Conservation (phyloP, 2,113 vertebrate species). For the Oncorhynchus keta region DNA sequence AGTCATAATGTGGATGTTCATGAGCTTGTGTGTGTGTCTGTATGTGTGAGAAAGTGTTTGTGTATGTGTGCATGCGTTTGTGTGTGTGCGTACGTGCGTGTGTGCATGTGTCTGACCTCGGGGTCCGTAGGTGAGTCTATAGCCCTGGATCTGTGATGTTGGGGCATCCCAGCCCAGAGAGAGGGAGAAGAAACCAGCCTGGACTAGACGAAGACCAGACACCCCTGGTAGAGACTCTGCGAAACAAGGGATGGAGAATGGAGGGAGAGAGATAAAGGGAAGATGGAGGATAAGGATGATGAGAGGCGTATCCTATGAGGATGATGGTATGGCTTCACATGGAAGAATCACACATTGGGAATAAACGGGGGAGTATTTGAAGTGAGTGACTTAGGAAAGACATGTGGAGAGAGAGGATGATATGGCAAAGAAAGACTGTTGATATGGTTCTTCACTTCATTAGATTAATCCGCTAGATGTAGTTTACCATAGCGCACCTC, state of each 20-base stretch:
- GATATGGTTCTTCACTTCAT: too few relatives aligned
- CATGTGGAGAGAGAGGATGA: not conserved
- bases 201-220: conserved; percentile 72
- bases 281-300: not conserved
- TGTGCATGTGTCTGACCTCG: conserved; percentile 68
- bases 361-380: not conserved
- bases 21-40: not conserved
- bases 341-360: not conserved
- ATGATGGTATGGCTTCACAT: not conserved
- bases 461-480: too few relatives aligned
- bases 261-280: not conserved
- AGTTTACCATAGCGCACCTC: too few relatives aligned
- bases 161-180: conserved; percentile 77
- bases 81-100: not conserved
- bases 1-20: not conserved
- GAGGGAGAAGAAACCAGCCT: conserved; percentile 77
- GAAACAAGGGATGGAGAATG: not conserved
- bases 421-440: not conserved
- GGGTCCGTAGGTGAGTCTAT: conserved; percentile 77
- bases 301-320: not conserved
- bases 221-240: conserved; percentile 71
- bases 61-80: not conserved
- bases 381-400: not conserved
- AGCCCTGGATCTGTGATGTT: conserved; percentile 70
- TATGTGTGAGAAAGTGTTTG: too few relatives aligned